Evolutionary conservation across 2,113 vertebrate species (phyloP).

Genomic region (Salvelinus fontinalis): DNA sequence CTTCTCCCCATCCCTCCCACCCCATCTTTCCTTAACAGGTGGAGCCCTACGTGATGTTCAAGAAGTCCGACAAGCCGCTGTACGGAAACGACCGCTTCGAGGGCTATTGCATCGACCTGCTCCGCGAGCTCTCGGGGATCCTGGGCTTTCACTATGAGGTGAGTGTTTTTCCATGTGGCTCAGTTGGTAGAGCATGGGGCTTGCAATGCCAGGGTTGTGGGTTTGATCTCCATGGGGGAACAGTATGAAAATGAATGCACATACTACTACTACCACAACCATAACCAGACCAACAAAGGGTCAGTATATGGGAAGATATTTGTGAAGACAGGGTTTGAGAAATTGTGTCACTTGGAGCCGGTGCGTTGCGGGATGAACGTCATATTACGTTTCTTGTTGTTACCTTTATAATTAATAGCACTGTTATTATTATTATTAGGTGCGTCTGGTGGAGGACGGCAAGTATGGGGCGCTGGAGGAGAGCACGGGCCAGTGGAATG

Average conservation of each 20-base stretch:
- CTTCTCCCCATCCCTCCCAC: conserved; percentile 22
- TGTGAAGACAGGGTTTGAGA: no score
- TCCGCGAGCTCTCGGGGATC: conserved; percentile 90
- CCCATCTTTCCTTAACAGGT: conserved; percentile 73
- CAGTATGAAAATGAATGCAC: no score
- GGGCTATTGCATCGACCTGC: conserved; percentile 94
- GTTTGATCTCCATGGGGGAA: no score
- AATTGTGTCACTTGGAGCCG: no score
- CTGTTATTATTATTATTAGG: conserved; percentile 75
- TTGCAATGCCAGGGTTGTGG: no score
- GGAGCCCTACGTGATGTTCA: conserved; percentile 97
- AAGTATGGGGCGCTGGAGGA: conserved; percentile 94
- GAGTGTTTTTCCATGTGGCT: conserved; percentile 42
- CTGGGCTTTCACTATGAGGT: conserved; percentile 96
- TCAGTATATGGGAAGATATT: no score
- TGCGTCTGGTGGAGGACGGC: conserved; percentile 92
- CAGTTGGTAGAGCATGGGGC: no score
- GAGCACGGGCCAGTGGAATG: conserved; percentile 91
- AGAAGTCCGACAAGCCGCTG: conserved; percentile 96
- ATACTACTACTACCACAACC: no score
- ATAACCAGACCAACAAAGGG: no score
- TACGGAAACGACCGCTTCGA: conserved; percentile 97
- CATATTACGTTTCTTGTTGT: no score
- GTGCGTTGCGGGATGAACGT: no score
- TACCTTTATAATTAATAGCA: no score